Base-by-base conservation (phyloP, 2,113 vertebrate genomes). In the Scortum barcoo region DNA sequence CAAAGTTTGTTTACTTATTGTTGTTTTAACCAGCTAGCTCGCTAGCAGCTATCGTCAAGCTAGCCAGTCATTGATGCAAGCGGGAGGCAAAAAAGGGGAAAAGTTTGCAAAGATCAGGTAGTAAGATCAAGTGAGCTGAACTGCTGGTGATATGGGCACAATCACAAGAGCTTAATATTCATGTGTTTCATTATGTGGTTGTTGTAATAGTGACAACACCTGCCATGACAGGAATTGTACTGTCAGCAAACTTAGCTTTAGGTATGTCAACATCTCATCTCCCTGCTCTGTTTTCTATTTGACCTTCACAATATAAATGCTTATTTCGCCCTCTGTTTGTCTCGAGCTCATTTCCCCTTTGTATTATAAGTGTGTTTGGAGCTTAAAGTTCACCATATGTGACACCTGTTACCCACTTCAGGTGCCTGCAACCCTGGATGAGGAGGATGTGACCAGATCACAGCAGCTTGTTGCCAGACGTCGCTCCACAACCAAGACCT, bases 1-100 rank as follows among this genome's bases (percentile, higher is more conserved):
- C 24, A 85, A 91, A 92, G 60, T 90, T 93, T 88, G 58, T 77
- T 86, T 78, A 80, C 86, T 78, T 76, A 48, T 13, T 72, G 61
- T 69, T 83, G 44, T 72, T 70, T 60, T 53, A 60, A 76, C 57
- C 51, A 77, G 84, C 76, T 78, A 58, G 44, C 76, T 56, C 3
- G 77, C 80, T 75, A 61, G 33, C 13, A 38, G 90, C 90, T 86
- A 88, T 81, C 72, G 78, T 61, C 4, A 78, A 75, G 86, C 76
- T 88, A 90, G 74, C 67, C 57, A 46, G 56, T 44, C 19, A 60
- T 56, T 76, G 69, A 85, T 83, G 38, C 38, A 24, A 38, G 24
- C n/a, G n/a, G n/a, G n/a, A n/a, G n/a, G n/a, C n/a, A n/a, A n/a
- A n/a, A 26, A 13, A 38, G 82, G 62, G 2, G 2, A 48, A 76